Evolutionary conservation across 2,797 vertebrate genomes (phyloP), one percentile per base, ranked within the genome.

Genomic region (Pipistrellus nathusii): DNA sequence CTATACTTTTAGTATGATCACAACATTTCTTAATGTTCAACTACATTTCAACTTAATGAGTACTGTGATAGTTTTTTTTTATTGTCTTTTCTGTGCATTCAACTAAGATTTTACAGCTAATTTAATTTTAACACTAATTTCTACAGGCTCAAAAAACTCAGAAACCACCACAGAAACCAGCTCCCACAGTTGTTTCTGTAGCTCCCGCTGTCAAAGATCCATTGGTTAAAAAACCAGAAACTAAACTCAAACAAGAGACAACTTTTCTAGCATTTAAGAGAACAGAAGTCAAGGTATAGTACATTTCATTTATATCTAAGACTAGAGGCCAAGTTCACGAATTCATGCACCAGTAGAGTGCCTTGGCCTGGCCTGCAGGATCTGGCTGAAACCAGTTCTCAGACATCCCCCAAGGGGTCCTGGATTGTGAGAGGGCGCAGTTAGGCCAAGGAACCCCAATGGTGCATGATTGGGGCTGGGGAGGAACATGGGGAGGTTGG

Each of bases 201-300:
- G 98, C 98, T 41, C 99, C 99, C 1, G 98, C 99, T 94, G 98
- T 99, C 88, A 99, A 99, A 98, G 99, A 99, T 96, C 98, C 99
- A 0, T 95, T 99, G 95, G 99, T 99, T 93, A 99, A 99, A 97
- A 99, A 99, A 97, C 97, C 99, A 4, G 99, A 99, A 98, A 97
- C 99, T 64, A 99, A 99, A 96, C 97, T 99, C 93, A 99, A 99
- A 96, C 97, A 98, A 46, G 99, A 99, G 96, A 98, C 99, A 96
- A 99, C 99, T 92, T 99, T 99, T 97, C 98, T 99, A 95, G 99
- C 99, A 11, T 99, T 99, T 98, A 99, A 99, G 98, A 99, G 99
- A 97, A 98, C 99, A 27, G 99, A 99, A 98, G 98, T 99, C 66
- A 99, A 59, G 53, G 53, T 55, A 55, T 55, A 23, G 53, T 55